Evolutionary conservation across 2,113 vertebrate species (phyloP).

Genomic region (Phalacrocorax pelagicus): DNA sequence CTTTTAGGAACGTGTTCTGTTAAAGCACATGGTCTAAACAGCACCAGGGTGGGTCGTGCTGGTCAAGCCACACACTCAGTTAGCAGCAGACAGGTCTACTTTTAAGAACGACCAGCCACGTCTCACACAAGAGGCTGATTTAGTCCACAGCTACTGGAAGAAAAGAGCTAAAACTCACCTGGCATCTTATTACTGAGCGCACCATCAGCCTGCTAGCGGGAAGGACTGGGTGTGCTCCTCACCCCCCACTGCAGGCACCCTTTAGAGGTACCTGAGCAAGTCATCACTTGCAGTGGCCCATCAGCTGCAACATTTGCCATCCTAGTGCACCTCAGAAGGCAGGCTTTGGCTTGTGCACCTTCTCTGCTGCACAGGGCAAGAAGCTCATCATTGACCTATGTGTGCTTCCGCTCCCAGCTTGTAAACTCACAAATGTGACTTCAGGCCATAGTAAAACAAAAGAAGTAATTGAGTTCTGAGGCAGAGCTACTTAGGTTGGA

Average conservation of each 20-base stretch:
- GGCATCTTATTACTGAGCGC: not conserved
- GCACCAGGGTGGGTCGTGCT: not conserved
- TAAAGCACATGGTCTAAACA: not conserved
- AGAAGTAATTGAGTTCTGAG: not conserved
- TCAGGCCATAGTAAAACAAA: not conserved
- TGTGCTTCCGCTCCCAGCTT: not conserved
- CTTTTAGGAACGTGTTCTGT: not conserved
- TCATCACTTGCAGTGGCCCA: not conserved
- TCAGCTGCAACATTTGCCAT: not conserved
- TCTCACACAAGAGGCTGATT: not conserved
- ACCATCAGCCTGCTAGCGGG: rapidly evolving
- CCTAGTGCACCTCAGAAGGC: not conserved
- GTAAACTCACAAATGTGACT: not conserved
- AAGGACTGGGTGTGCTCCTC: not conserved
- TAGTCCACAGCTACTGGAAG: not conserved
- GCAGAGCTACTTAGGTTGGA: not conserved
- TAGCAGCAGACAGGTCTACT: not conserved
- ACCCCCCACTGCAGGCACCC: not conserved
- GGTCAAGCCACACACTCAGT: not conserved
- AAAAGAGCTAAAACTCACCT: not conserved
- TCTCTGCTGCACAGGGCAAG: not conserved
- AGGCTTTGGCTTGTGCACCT: not conserved
- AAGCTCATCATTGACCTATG: not conserved
- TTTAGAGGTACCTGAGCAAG: not conserved
- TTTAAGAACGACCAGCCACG: rapidly evolving